Evolutionary conservation across 2,888 invertebrate species (phyloP), one percentile per base, ranked within the genome.

Genomic region (Tigriopus californicus): DNA sequence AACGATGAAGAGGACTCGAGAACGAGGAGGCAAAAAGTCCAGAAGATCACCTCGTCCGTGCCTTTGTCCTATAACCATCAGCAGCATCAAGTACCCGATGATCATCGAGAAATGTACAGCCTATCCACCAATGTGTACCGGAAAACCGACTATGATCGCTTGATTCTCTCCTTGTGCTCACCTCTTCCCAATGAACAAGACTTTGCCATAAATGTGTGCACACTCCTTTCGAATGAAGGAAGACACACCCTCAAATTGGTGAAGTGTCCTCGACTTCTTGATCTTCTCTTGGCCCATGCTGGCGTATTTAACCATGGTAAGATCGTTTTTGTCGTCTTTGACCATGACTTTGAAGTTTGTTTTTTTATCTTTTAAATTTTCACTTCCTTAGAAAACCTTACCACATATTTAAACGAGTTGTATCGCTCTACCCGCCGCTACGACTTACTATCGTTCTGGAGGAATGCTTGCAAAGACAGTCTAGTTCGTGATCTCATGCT

Each of bases 181-280:
- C 94, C 97, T 1, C 77, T 98, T 70, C 95, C 97, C 6, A 98
- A 98, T 72, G 97, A 98, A 71, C 91, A 95, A 70, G 97, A 97
- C 74, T 92, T 97, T 71, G 94, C 94, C 25, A 83, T 98, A 67
- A 97, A 97, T 72, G 90, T 95, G 2, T 94, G 94, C 71, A 92
- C 91, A 0, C 77, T 98, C 61, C 77, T 98, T 65, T 91, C 94
- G 6, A 94, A 91, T 65, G 95, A 97, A 68, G 88, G 87, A 62
- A 85, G 85, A 62, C 88, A 90, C 67, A 80, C 87, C 1, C 74
- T 98, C 60, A 83, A 87, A 58, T 73, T 98, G 62, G 81, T 82
- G 61, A 83, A 86, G 65, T 85, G 85, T 65, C 90, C 90, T 1
- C 81, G 86, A 66, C 77, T 98, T 62, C 72, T 97, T 65, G 86